A percentile compares a stretch with the other conserved stretches of the same genome.
Conservation (phyloP, 2,888 invertebrate species). For the Gastrophysa polygoni region DNA sequence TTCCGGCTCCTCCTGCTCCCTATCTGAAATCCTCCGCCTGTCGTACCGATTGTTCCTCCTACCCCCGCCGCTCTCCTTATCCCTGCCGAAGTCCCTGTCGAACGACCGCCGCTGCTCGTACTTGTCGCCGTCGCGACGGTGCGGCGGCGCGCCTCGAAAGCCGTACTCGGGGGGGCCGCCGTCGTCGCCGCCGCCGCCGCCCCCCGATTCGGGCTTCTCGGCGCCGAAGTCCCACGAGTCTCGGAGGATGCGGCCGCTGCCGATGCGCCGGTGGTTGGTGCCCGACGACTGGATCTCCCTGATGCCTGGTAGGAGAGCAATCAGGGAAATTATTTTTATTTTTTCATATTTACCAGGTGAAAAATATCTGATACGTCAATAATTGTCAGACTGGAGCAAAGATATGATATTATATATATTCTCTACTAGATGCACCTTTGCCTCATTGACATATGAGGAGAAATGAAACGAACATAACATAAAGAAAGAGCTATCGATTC, state of each 20-base stretch:
- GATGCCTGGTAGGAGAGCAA: conserved; percentile 35
- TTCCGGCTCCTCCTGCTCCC: conserved; percentile 59
- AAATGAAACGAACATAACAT: no score
- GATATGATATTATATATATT: no score
- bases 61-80: conserved; percentile 45
- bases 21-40: conserved; percentile 46
- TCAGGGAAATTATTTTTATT: no score
- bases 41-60: conserved; percentile 44
- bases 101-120: conserved; percentile 51
- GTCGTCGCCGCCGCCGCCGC: conserved; percentile 4
- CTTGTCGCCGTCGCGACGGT: conserved; percentile 32
- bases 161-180: conserved; percentile 40
- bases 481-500: no score
- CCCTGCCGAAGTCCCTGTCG: conserved; percentile 63
- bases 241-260: conserved; percentile 81
- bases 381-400: no score
- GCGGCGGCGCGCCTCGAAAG: conserved; percentile 38
- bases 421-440: no score
- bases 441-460: no score
- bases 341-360: no score
- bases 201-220: conserved; percentile 30
- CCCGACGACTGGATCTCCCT: conserved; percentile 40
- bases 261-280: conserved; percentile 75
- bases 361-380: no score
- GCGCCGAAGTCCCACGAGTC: conserved; percentile 47